Evolutionary conservation across 2,797 vertebrate species (phyloP), one percentile per base, ranked within the genome.

Genomic region (Typhlichthys subterraneus): DNA sequence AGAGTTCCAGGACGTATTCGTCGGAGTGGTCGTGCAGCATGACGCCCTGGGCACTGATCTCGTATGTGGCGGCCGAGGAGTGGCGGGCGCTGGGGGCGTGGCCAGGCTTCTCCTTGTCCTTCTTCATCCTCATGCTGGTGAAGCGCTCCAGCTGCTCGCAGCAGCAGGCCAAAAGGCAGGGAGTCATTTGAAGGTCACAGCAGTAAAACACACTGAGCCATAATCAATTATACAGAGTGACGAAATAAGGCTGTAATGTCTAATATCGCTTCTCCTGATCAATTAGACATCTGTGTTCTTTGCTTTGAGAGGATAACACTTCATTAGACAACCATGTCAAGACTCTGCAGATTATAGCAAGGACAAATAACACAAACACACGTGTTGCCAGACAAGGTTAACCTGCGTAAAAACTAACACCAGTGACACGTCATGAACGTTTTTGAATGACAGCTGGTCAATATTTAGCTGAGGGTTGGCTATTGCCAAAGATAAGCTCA

Each of bases 71-170:
- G 3, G 93, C 90, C 45, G 94, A 90, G 11, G 95, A 95, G 83
- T 95, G 93, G 63, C 94, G 92, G 52, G 95, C 90, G 31, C 68
- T 17, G 8, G 85, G 75, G 61, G 69, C 38, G 1, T 75, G 79
- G 45, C 71, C 51, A 0, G 89, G 57, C 70, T 96, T 96, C 77
- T 97, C 95, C 77, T 96, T 96, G 70, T 97, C 95, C 78, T 96
- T 97, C 82, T 96, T 96, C 53, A 88, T 94, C 83, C 96, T 91
- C 85, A 98, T 97, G 76, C 96, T 97, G 73, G 96, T 97, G 85
- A 98, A 95, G 57, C 96, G 92, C 77, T 97, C 96, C 86, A 98
- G 83, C 96, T 98, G 80, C 67, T 73, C 83, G 83, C 56, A 67
- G 64, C 15, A 72, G 64, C 72, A 69, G 77, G 58, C 15, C 81